Conservation (phyloP, 1,140 invertebrate species). For the Cherax quadricarinatus region DNA sequence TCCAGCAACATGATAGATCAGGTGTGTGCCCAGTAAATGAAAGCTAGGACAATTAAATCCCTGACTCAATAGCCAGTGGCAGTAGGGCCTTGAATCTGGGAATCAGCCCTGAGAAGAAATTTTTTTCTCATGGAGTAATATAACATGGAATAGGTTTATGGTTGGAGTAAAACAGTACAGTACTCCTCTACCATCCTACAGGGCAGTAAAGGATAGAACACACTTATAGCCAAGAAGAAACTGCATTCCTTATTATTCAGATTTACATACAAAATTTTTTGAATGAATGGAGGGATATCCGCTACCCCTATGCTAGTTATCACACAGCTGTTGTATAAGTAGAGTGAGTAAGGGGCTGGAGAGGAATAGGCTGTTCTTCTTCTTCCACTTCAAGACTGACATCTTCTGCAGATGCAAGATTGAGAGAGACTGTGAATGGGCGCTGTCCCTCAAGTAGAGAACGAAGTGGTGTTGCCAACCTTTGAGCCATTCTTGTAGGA, state of each 20-base stretch:
- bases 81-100: not conserved
- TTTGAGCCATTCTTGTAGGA: slow-evolving; percentile 60
- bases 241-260: not conserved
- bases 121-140: not conserved
- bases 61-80: not conserved
- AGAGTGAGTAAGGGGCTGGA: slow-evolving; percentile 63
- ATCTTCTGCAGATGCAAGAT: slow-evolving; percentile 71
- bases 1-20: not conserved
- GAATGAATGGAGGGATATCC: not conserved
- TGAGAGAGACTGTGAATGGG: slow-evolving; percentile 72
- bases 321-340: slow-evolving; percentile 66
- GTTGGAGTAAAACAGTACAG: not conserved
- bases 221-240: slow-evolving; percentile 1
- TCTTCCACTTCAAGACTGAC: slow-evolving; percentile 64
- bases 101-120: not conserved
- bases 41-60: not conserved
- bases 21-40: slow-evolving; percentile 5
- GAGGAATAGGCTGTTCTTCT: slow-evolving; percentile 57
- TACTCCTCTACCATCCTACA: slow-evolving; percentile 17
- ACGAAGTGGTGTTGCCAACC: slow-evolving; percentile 66
- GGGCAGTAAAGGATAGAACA: slow-evolving; percentile 2
- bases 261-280: slow-evolving; percentile 19
- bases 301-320: slow-evolving; percentile 13
- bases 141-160: slow-evolving; percentile 7
- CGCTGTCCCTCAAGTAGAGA: slow-evolving; percentile 70